Base-by-base conservation (phyloP, 92 coral and sea anemone genomes). In the Meandrina meandrites region DNA sequence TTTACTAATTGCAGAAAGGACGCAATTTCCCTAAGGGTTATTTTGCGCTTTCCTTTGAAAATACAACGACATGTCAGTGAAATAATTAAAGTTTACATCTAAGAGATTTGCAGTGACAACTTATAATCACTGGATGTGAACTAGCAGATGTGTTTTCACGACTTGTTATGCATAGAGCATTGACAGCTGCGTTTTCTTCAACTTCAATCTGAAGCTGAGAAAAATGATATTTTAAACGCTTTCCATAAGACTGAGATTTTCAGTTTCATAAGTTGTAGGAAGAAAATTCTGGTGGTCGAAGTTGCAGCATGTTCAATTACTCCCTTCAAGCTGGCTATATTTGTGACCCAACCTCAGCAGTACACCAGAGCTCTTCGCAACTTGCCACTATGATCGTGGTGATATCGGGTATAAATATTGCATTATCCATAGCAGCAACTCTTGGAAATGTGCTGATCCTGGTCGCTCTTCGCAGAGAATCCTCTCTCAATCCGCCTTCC, bases 401-500 rank as follows among this genome's bases (percentile, higher is more conserved):
- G 45, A 10, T 73, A 35, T 17, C 35, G 30, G 51, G 48, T 35
- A 18, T 73, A 73, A 73, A 73, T 40, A 40, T 73, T 73, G 78
- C 51, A 36, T 73, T 24, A 73, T 73, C 78, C 50, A 73, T 73
- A 73, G 37, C 78, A 37, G 78, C 78, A 73, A 18, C 78, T 19
- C 13, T 37, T 11, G 78, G 78, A 81, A 64, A 71, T 66, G 53
- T 53, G 50, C 27, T 30, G 22, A 78, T 45, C 37, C 84, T 81
- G 31, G 84, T 73, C 1, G 78, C 50, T 19, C 48, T 73, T 15
- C 50, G 37, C 45, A 37, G 30, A 73, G 78, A 18, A 35, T 37
- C 48, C 27, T 73, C 78, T 24, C 78, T 73, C 5, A 36, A 37
- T 73, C 51, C 78, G 11, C 86, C 90, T n/a, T 80, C 90, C 37